phyloP scores from a whole-genome alignment of 1,140 invertebrate species.

The Melitaea cinxia region DNA sequence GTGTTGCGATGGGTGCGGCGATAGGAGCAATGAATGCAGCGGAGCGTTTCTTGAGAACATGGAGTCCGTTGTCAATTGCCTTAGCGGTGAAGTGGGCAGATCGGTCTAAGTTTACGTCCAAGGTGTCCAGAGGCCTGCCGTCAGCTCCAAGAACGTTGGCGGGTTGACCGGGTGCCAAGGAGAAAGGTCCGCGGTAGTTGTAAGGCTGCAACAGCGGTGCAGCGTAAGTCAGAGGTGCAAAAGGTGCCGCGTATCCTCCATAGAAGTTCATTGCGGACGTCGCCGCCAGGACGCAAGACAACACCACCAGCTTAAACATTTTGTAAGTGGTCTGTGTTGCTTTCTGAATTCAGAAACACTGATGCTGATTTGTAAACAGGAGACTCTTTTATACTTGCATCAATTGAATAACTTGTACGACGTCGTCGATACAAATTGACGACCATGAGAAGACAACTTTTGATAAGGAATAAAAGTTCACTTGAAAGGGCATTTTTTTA shows the following conservation, averaged over 20 bases:
- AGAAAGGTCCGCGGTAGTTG: constrained; percentile 67
- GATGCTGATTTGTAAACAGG: constrained; percentile 41
- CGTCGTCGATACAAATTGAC: constrained; percentile 52
- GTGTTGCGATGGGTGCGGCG: constrained; percentile 33
- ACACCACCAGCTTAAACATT: constrained; percentile 82
- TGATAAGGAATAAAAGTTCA: constrained; percentile 39
- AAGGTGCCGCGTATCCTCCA: constrained; percentile 35
- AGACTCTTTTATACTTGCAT: constrained; percentile 55
- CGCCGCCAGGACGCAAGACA: constrained; percentile 68
- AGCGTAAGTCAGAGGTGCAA: constrained; percentile 27
- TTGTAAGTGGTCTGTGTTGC: constrained; percentile 73
- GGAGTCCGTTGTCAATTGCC: constrained; percentile 47
- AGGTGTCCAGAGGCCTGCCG: constrained; percentile 74
- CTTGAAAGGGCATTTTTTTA: constrained; percentile 21
- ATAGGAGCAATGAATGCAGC: constrained; percentile 42
- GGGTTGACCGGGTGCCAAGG: constrained; percentile 68
- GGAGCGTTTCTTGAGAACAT: constrained; percentile 51
- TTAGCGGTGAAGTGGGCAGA: constrained; percentile 69
- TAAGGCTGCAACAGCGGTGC: constrained; percentile 35
- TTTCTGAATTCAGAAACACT: constrained; percentile 51
- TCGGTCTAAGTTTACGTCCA: constrained; percentile 74
- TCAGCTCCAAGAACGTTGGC: constrained; percentile 72
- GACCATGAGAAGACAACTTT: constrained; percentile 63
- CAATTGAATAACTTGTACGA: constrained; percentile 40
- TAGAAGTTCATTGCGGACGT: constrained; percentile 15